These are phyloP conservation scores for Bombus terrestris DNA, from an alignment of 1,140 invertebrate genomes.

Conservation along the genomic window DNA sequence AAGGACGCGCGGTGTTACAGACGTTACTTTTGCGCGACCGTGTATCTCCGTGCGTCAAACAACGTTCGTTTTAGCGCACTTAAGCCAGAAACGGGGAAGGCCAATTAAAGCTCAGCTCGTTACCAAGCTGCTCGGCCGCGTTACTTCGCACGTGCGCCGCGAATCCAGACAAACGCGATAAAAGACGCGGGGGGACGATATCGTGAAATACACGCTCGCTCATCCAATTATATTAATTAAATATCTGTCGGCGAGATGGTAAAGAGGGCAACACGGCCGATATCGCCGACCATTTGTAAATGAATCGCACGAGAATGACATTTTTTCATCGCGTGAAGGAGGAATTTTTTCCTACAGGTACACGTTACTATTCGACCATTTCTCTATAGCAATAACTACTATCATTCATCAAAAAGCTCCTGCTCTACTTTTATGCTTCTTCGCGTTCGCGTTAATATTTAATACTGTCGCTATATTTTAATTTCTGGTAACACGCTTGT, in stretches of 20 bases:
- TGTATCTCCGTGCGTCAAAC: neutral
- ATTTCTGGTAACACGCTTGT: no score
- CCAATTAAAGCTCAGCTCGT: conserved; percentile 26
- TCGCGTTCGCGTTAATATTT: no score
- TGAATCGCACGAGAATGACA: neutral
- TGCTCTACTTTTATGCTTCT: no score
- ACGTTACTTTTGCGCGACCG: neutral
- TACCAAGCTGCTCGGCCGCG: neutral
- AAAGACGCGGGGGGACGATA: conserved; percentile 16
- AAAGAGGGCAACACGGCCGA: neutral
- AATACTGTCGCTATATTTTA: no score
- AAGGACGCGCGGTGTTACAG: neutral
- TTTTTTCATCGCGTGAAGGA: neutral
- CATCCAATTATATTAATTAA: conserved; percentile 49
- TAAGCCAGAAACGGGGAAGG: neutral
- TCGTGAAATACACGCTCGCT: conserved; percentile 16
- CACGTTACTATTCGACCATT: neutral
- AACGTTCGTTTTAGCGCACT: neutral
- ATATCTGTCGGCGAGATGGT: neutral
- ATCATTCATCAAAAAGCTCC: no score
- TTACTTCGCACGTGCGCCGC: conserved; percentile 23
- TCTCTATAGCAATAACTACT: neutral
- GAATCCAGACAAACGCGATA: conserved; percentile 45
- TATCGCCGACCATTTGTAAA: neutral
- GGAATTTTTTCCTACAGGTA: neutral